These are phyloP conservation scores for Lomographa bimaculata DNA, from an alignment of 2,888 invertebrate genomes.

Conservation along the genomic window DNA sequence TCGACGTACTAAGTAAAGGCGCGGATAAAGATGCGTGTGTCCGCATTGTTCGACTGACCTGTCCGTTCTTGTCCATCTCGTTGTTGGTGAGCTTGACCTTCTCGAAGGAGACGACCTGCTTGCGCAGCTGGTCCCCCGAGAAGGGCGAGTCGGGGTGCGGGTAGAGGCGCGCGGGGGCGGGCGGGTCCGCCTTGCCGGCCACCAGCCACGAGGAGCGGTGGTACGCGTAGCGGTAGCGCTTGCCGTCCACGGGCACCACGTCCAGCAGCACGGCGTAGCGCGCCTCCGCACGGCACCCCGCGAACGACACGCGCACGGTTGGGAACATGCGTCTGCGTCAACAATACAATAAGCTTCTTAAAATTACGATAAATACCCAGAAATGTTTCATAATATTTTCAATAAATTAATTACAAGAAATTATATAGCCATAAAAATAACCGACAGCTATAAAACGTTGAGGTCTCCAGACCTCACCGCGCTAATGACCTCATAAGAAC, in stretches of 20 bases:
- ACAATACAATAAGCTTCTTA: slow-evolving; percentile 21
- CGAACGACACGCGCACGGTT: slow-evolving; percentile 96
- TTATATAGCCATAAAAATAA: slow-evolving; percentile 55
- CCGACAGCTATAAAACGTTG: slow-evolving; percentile 51
- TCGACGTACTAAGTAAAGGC: too few species aligned
- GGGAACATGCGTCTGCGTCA: slow-evolving; percentile 97
- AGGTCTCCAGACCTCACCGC: slow-evolving; percentile 51
- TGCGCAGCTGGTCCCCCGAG: slow-evolving; percentile 96
- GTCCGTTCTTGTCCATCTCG: slow-evolving; percentile 97
- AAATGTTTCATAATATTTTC: too few species aligned
- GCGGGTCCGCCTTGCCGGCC: slow-evolving; percentile 99
- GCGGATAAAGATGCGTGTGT: slow-evolving; percentile 95
- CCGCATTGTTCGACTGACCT: too few species aligned
- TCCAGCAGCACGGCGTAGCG: slow-evolving; percentile 97
- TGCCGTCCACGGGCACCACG: slow-evolving; percentile 98
- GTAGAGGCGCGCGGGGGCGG: slow-evolving; percentile 96
- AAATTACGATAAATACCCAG: too few species aligned
- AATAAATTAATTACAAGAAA: slow-evolving; percentile 39
- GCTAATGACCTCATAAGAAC: slow-evolving; percentile 73
- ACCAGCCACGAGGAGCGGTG: slow-evolving; percentile 99
- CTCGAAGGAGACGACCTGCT: slow-evolving; percentile 98
- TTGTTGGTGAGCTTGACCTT: slow-evolving; percentile 99
- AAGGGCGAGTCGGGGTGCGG: slow-evolving; percentile 98
- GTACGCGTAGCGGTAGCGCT: slow-evolving; percentile 98
- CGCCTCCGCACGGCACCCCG: slow-evolving; percentile 91